These are phyloP conservation scores for Scatophagus argus DNA, from an alignment of 2,113 vertebrate species.

Conservation along the genomic window DNA sequence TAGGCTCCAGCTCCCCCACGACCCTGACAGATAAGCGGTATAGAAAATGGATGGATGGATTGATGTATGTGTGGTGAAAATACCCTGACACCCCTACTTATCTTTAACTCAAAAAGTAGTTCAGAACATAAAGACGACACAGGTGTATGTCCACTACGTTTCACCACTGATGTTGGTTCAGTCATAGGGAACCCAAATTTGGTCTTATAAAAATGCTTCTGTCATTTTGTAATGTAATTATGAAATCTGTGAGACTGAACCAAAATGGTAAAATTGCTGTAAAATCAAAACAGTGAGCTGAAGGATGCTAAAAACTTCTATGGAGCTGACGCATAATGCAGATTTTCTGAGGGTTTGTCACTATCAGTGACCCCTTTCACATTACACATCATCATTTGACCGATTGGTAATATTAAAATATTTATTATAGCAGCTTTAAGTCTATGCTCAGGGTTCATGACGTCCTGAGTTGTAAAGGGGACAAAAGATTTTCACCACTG, in stretches of 20 bases:
- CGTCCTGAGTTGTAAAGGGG: constrained; percentile 14
- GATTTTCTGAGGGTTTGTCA: not conserved
- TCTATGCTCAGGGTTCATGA: constrained; percentile 44
- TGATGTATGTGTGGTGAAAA: too few relatives aligned
- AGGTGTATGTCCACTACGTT: too few relatives aligned
- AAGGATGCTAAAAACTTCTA: not conserved
- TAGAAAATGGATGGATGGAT: too few relatives aligned
- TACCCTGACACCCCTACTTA: too few relatives aligned
- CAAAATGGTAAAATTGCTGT: not conserved
- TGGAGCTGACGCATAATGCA: not conserved
- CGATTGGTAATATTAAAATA: not conserved
- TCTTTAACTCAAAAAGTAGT: too few relatives aligned
- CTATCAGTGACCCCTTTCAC: not conserved
- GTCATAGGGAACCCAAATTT: too few relatives aligned
- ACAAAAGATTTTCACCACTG: constrained; percentile 23
- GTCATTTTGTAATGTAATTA: not conserved
- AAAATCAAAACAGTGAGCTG: not conserved
- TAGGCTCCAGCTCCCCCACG: too few relatives aligned
- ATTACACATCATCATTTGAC: not conserved
- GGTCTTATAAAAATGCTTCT: too few relatives aligned
- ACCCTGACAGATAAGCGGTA: too few relatives aligned
- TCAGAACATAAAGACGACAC: too few relatives aligned
- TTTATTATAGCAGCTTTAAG: not conserved
- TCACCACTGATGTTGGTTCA: too few relatives aligned
- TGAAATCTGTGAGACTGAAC: not conserved